Conservation (phyloP, 1,140 invertebrate species). For the Phenacoccus solenopsis region DNA sequence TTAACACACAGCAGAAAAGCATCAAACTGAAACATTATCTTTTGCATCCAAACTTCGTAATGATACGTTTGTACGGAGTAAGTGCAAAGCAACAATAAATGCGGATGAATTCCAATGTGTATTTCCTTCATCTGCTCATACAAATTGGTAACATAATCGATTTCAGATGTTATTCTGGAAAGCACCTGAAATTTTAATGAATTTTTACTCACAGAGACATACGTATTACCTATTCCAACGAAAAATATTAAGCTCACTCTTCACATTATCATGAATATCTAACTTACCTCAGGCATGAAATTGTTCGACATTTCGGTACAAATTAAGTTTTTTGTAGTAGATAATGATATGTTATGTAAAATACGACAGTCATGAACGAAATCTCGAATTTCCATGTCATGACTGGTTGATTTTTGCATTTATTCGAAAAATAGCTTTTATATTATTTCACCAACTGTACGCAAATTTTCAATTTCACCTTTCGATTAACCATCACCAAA, state of each 20-base stretch:
- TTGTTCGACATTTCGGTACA: not conserved
- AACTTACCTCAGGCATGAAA: not conserved
- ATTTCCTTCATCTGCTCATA: not conserved
- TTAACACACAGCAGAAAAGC: not conserved
- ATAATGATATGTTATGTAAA: not conserved
- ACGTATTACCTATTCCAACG: too few species aligned
- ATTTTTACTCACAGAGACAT: too few species aligned
- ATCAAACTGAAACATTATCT: not conserved
- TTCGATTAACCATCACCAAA: too few species aligned
- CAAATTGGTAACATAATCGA: not conserved
- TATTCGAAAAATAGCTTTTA: too few species aligned
- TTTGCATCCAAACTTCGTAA: not conserved
- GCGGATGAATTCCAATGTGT: not conserved
- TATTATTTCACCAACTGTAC: too few species aligned
- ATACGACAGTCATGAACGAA: constrained; percentile 7
- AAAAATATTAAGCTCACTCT: too few species aligned
- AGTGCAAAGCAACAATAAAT: not conserved
- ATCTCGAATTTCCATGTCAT: not conserved
- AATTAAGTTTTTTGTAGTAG: not conserved
- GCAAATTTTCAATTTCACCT: too few species aligned
- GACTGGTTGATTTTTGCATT: not conserved
- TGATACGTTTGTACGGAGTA: not conserved
- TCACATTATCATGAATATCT: too few species aligned
- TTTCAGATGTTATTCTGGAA: not conserved
- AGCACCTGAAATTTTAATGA: not conserved